These are phyloP conservation scores for Megaceryle torquata DNA, from an alignment of 2,113 vertebrate species.

Conservation along the genomic window DNA sequence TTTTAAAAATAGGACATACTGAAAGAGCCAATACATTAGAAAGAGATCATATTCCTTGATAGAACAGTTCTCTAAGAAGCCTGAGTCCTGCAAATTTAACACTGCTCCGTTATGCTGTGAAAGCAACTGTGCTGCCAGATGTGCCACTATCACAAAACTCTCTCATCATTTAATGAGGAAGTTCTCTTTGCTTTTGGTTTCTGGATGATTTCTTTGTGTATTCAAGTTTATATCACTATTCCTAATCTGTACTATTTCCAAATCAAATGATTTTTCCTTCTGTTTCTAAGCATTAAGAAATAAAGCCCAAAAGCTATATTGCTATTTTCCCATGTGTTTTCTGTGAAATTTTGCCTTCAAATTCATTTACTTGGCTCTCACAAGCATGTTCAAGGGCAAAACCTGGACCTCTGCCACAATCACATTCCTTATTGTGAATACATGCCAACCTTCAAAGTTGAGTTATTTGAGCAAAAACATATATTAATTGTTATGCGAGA, in stretches of 20 bases:
- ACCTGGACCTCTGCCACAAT: slow-evolving; percentile 20
- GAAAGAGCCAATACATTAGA: neutral
- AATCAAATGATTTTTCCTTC: neutral
- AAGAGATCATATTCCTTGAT: neutral
- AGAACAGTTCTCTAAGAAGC: neutral
- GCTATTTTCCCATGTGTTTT: neutral
- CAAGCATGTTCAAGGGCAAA: slow-evolving; percentile 8
- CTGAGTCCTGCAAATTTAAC: neutral
- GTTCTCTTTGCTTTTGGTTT: neutral
- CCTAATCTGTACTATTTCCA: neutral
- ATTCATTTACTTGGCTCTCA: neutral
- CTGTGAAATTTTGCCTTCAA: neutral
- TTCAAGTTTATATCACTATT: neutral
- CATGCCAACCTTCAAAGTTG: slow-evolving; percentile 41
- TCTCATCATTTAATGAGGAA: neutral
- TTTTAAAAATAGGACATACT: neutral
- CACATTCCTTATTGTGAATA: slow-evolving; percentile 29
- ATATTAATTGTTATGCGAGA: neutral
- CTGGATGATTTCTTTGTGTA: neutral
- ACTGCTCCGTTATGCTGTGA: neutral
- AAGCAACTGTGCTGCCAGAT: neutral
- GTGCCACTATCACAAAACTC: neutral
- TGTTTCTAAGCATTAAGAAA: neutral
- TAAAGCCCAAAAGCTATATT: neutral
- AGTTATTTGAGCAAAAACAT: slow-evolving; percentile 50